Conservation (phyloP, 2,113 vertebrate genomes). For the Tauraco erythrolophus region DNA sequence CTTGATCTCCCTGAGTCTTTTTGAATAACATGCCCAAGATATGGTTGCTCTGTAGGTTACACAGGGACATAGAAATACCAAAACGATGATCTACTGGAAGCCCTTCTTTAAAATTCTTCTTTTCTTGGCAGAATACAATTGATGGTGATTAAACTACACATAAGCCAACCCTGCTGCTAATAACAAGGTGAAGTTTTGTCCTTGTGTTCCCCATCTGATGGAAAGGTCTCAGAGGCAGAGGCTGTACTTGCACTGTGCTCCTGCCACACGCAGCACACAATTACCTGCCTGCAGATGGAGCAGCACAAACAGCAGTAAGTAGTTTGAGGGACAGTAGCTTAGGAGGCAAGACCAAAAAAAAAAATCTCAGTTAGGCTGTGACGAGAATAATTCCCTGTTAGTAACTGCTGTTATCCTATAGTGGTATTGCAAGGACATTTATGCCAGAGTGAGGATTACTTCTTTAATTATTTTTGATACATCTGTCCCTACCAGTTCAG, state of each 20-base stretch:
- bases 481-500: neutral
- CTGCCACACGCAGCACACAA: fast-evolving
- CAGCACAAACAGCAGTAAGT: neutral
- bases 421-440: neutral
- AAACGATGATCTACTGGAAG: neutral
- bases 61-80: neutral
- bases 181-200: neutral
- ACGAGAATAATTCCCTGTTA: neutral
- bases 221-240: neutral
- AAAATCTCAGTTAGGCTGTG: neutral
- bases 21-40: neutral
- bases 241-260: neutral
- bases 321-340: neutral
- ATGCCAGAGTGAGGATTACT: neutral
- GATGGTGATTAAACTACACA: neutral
- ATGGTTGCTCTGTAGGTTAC: fast-evolving
- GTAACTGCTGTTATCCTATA: neutral
- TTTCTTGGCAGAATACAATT: neutral
- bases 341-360: neutral
- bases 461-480: neutral
- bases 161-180: neutral
- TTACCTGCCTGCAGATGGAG: neutral
- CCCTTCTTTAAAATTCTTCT: neutral
- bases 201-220: fast-evolving
- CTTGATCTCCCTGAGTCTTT: neutral